Percentiles rank a stretch among this genome's conserved stretches.
Conservation (phyloP, 2,888 invertebrate species). For the Neoascia interrupta region DNA sequence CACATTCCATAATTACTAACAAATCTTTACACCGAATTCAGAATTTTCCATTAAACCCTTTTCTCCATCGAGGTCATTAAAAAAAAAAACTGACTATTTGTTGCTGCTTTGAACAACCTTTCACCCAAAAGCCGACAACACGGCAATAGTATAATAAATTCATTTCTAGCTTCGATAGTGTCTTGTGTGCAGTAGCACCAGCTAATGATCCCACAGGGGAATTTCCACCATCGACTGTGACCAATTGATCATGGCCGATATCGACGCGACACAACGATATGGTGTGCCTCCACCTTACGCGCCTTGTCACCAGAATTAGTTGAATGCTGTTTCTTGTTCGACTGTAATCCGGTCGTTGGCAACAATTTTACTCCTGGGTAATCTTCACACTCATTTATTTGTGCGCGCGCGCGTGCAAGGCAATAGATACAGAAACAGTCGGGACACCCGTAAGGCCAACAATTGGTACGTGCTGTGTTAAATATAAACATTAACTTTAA, state of each 20-base stretch:
- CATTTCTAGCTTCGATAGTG: constrained; percentile 21
- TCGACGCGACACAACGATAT: constrained; percentile 12
- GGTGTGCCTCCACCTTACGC: constrained; percentile 56
- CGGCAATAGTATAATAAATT: constrained; percentile 34
- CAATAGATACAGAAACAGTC: too few relatives aligned
- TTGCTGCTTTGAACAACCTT: neutral
- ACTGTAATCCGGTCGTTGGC: constrained; percentile 45
- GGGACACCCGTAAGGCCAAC: constrained; percentile 5
- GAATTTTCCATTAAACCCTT: constrained; percentile 7
- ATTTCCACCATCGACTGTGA: constrained; percentile 22
- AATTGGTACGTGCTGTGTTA: constrained; percentile 67
- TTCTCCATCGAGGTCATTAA: constrained; percentile 6
- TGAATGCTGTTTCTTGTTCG: too few relatives aligned
- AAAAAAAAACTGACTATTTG: constrained; percentile 1
- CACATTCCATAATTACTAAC: constrained; percentile 26
- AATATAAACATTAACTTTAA: constrained; percentile 61
- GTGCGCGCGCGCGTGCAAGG: too few relatives aligned
- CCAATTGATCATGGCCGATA: constrained; percentile 43
- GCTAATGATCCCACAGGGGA: constrained; percentile 56
- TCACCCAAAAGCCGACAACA: constrained; percentile 3
- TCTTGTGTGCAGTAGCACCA: constrained; percentile 14
- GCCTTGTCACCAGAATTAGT: constrained; percentile 25
- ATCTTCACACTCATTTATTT: constrained; percentile 35
- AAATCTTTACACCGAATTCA: neutral
- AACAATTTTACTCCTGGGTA: constrained; percentile 30